Evolutionary conservation across 2,888 invertebrate species (phyloP).

Genomic region (Lacanobia wlatinum): DNA sequence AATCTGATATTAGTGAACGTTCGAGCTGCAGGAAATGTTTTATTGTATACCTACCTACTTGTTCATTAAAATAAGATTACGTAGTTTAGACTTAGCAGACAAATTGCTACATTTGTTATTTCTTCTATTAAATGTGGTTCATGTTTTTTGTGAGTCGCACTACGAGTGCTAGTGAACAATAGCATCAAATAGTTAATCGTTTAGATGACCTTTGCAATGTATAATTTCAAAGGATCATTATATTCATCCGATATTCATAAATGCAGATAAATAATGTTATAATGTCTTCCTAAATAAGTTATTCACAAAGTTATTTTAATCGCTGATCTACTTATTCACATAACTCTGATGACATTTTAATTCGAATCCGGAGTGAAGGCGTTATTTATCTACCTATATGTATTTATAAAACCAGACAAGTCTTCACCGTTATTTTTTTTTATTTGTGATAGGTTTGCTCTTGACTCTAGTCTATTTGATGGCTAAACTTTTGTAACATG

Average conservation of each 20-base stretch:
- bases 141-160: slow-evolving; percentile 42
- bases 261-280: slow-evolving; percentile 36
- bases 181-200: slow-evolving; percentile 39
- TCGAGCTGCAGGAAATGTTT: slow-evolving; percentile 69
- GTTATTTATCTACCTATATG: background rate
- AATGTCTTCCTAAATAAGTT: slow-evolving; percentile 11
- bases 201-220: slow-evolving; percentile 44
- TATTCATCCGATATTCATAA: slow-evolving; percentile 7
- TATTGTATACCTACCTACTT: slow-evolving; percentile 59
- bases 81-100: slow-evolving; percentile 50
- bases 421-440: too few relatives aligned
- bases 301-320: slow-evolving; percentile 5
- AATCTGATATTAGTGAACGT: slow-evolving; percentile 67
- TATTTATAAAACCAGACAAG: slow-evolving; percentile 1
- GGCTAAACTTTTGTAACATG: background rate
- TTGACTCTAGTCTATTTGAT: too few relatives aligned
- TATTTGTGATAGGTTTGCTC: too few relatives aligned
- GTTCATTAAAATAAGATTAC: slow-evolving; percentile 60
- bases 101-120: slow-evolving; percentile 62
- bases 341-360: background rate
- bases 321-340: background rate
- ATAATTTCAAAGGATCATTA: slow-evolving; percentile 24
- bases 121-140: slow-evolving; percentile 48
- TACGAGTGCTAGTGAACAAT: slow-evolving; percentile 41
- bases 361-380: background rate